These are phyloP conservation scores for Dasysyrphus albostriatus DNA, from an alignment of 2,888 invertebrate species.

Conservation along the genomic window DNA sequence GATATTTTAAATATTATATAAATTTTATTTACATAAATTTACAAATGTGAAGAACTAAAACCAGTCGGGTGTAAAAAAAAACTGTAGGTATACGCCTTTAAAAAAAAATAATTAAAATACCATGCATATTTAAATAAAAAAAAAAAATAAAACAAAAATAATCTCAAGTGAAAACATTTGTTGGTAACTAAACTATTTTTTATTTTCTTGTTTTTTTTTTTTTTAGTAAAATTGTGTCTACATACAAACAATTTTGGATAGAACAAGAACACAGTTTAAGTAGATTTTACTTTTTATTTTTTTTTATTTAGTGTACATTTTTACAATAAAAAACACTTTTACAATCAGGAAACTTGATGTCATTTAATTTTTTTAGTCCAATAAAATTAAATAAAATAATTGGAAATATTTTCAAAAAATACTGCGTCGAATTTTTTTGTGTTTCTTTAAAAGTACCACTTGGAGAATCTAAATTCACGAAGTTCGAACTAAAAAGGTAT, in stretches of 20 bases:
- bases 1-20: not conserved
- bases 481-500: no score
- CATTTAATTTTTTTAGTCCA: no score
- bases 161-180: slow-evolving; percentile 46
- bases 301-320: slow-evolving; percentile 42
- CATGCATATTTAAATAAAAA: slow-evolving; percentile 25
- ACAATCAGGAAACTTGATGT: no score
- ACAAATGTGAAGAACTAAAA: not conserved
- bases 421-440: no score
- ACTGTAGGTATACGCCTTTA: not conserved
- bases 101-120: not conserved
- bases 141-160: not conserved
- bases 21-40: slow-evolving; percentile 14
- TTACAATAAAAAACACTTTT: no score
- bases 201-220: not conserved
- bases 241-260: slow-evolving; percentile 38
- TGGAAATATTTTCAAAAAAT: no score
- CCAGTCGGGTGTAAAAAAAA: not conserved
- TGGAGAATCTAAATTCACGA: no score
- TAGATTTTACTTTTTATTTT: slow-evolving; percentile 7
- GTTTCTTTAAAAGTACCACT: no score
- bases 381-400: no score
- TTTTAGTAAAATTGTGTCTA: not conserved
- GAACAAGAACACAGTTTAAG: slow-evolving; percentile 11
- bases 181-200: slow-evolving; percentile 41